Evolutionary conservation across 2,888 invertebrate genomes (phyloP).

Genomic region (Hydropsyche betteni): DNA sequence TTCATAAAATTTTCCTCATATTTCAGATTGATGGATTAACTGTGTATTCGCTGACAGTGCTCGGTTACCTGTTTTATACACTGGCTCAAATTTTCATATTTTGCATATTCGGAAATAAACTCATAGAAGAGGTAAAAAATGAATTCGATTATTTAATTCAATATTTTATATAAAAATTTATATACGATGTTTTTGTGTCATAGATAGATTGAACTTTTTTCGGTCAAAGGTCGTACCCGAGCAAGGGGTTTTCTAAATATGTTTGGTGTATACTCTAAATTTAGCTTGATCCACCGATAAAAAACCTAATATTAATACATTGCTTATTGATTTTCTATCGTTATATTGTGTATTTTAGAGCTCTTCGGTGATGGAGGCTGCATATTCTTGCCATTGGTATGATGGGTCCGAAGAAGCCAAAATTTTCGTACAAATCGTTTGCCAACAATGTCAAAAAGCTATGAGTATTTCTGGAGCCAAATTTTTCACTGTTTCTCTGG

Average conservation of each 20-base stretch:
- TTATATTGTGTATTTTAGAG: conserved; percentile 66
- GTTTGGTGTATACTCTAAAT: not conserved
- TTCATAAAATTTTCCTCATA: not conserved
- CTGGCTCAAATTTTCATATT: conserved; percentile 87
- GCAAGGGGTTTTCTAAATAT: conserved; percentile 8
- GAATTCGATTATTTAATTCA: not conserved
- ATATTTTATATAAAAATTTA: not conserved
- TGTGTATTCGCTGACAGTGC: conserved; percentile 79
- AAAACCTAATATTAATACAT: not conserved
- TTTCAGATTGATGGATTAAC: conserved; percentile 76
- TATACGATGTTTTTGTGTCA: too few relatives aligned
- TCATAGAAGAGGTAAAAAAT: conserved; percentile 81
- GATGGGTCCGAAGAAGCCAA: conserved; percentile 90
- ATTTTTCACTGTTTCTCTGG: conserved; percentile 87
- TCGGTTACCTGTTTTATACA: conserved; percentile 83
- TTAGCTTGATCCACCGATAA: not conserved
- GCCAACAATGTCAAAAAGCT: conserved; percentile 90
- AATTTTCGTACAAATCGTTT: conserved; percentile 90
- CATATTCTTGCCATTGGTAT: conserved; percentile 91
- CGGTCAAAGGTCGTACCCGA: not conserved
- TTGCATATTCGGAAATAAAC: conserved; percentile 85
- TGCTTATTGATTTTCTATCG: not conserved
- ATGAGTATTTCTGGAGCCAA: conserved; percentile 90
- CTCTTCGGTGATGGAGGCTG: conserved; percentile 91
- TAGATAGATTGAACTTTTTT: not conserved